Percentiles rank a stretch among this genome's conserved stretches.
These are phyloP conservation scores for Muntiacus reevesi DNA, from an alignment of 2,113 vertebrate species.

Conservation along the genomic window DNA sequence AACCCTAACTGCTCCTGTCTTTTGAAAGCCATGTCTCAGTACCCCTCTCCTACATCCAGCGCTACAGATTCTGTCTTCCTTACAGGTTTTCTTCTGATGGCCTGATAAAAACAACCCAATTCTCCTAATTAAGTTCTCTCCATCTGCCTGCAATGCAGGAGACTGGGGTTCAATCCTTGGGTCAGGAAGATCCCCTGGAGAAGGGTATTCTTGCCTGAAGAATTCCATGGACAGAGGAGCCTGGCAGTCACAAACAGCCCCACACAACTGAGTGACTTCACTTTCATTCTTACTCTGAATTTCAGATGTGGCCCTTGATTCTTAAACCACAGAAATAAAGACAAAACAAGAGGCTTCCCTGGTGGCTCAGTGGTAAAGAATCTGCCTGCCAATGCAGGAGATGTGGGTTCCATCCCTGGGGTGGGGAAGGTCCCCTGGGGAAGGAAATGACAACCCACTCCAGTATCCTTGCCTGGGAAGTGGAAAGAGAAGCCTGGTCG, in stretches of 20 bases:
- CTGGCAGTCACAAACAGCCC: neutral
- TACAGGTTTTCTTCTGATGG: neutral
- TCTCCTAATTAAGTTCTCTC: constrained; percentile 7
- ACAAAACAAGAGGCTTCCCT: neutral
- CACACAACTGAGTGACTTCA: neutral
- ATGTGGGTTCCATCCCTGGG: neutral
- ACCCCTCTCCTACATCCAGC: neutral
- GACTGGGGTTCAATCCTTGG: neutral
- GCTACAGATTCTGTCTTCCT: neutral
- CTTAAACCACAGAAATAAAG: constrained; percentile 25
- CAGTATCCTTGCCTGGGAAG: neutral
- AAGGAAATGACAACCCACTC: neutral
- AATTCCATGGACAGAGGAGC: neutral
- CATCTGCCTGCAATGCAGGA: neutral
- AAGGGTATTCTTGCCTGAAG: neutral
- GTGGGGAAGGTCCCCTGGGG: neutral
- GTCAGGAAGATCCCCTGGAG: neutral
- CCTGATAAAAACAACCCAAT: neutral
- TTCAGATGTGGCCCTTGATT: neutral
- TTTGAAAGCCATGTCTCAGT: neutral
- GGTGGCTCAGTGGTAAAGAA: neutral
- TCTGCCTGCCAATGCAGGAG: neutral
- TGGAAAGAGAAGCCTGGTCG: neutral
- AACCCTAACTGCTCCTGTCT: neutral
- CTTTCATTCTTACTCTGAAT: neutral